Conservation (phyloP, 1,140 invertebrate genomes). For the Caenorhabditis inopinata region DNA sequence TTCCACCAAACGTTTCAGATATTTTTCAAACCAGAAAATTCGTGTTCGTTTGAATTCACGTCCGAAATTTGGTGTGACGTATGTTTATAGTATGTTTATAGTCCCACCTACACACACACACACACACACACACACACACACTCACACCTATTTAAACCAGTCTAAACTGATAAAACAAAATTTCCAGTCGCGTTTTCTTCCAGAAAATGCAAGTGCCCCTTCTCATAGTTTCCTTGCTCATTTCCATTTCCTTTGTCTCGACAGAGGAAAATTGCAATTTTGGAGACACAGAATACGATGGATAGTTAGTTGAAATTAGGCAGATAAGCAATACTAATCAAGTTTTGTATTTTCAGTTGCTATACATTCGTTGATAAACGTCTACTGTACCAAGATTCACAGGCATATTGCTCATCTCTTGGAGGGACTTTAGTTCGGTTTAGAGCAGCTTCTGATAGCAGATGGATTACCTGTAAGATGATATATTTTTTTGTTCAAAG, state of each 20-base stretch:
- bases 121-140: too few species aligned
- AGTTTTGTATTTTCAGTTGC: background rate
- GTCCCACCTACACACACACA: too few species aligned
- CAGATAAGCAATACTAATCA: too few species aligned
- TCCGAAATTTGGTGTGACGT: too few species aligned
- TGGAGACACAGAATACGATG: constrained; percentile 17
- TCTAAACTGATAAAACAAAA: background rate
- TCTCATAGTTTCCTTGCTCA: background rate
- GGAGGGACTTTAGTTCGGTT: background rate
- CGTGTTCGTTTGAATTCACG: too few species aligned
- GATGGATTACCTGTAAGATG: background rate
- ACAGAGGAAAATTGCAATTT: background rate
- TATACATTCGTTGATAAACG: background rate
- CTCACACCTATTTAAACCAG: background rate
- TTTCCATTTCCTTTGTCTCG: background rate
- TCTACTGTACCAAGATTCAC: background rate
- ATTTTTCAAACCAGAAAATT: too few species aligned
- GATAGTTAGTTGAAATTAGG: background rate
- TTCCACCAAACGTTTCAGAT: too few species aligned
- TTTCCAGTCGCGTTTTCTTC: background rate
- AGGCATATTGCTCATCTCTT: background rate
- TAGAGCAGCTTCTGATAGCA: background rate
- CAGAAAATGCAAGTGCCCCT: background rate
- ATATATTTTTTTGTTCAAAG: too few species aligned
- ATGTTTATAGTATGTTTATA: too few species aligned